A percentile compares a stretch with the other conserved stretches of the same genome.
These are phyloP conservation scores for Otus sunia DNA, from an alignment of 2,113 vertebrate genomes.

Conservation along the genomic window DNA sequence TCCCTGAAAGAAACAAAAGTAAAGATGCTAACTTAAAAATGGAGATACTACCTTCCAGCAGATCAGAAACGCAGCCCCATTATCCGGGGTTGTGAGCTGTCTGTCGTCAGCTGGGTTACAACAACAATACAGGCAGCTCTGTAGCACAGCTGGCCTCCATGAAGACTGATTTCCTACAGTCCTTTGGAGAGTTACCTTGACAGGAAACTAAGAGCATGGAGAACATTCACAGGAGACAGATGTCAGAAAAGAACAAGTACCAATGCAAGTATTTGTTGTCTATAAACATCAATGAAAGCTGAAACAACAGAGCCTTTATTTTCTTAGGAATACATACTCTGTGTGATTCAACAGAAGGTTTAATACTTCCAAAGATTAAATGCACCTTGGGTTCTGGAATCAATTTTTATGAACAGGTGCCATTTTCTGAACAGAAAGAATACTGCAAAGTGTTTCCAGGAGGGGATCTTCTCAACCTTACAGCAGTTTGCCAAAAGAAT, in stretches of 20 bases:
- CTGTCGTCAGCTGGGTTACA: not conserved
- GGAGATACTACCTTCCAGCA: not conserved
- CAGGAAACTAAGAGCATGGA: not conserved
- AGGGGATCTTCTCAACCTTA: not conserved
- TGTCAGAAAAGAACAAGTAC: not conserved
- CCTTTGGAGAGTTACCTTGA: not conserved
- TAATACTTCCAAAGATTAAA: not conserved
- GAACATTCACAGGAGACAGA: not conserved
- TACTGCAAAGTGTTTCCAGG: not conserved
- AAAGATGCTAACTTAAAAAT: not conserved
- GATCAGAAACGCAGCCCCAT: not conserved
- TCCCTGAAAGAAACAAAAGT: constrained; percentile 77
- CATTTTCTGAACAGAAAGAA: not conserved
- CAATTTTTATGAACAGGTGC: not conserved
- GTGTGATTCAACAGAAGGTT: not conserved
- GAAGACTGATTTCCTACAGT: not conserved
- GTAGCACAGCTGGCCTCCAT: not conserved
- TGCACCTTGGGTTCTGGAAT: not conserved
- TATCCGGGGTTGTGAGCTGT: not conserved
- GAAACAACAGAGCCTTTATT: not conserved
- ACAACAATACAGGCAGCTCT: not conserved
- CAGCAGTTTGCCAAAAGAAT: not conserved
- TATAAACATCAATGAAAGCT: not conserved
- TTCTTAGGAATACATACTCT: not conserved
- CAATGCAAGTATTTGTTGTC: not conserved